phyloP scores from a whole-genome alignment of 2,113 vertebrate species.

The Uria aalge region DNA sequence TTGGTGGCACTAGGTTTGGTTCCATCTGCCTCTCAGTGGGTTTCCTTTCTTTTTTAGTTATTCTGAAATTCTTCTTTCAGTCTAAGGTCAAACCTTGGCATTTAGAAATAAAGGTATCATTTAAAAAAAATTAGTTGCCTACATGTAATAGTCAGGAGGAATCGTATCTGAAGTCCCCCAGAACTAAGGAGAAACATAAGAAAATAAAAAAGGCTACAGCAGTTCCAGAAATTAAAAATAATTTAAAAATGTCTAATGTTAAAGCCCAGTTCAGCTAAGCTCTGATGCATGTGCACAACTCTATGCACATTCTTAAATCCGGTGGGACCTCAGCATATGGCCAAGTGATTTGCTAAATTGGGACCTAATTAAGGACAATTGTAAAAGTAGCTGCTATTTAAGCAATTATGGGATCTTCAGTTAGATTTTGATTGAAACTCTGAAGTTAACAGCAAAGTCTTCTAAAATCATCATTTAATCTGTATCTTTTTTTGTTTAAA shows the following conservation, averaged over 20 bases:
- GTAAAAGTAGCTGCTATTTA: constrained; percentile 54
- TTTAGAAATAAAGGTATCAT: neutral
- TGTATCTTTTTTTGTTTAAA: neutral
- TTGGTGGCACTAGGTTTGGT: neutral
- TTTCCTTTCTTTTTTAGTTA: neutral
- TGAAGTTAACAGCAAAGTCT: neutral
- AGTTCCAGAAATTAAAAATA: constrained; percentile 9
- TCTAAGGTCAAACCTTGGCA: neutral
- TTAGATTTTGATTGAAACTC: constrained; percentile 26
- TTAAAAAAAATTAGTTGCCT: neutral
- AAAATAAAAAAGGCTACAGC: neutral
- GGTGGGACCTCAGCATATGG: constrained; percentile 44
- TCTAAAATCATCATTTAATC: neutral
- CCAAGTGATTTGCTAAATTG: constrained; percentile 62
- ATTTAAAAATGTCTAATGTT: neutral
- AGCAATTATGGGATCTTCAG: constrained; percentile 8
- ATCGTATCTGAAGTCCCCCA: neutral
- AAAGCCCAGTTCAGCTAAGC: neutral
- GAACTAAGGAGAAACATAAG: neutral
- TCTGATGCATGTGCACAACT: neutral
- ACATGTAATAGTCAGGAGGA: neutral
- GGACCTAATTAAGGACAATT: constrained; percentile 61
- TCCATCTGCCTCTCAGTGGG: neutral
- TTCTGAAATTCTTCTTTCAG: neutral
- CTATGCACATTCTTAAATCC: constrained; percentile 8